Conservation (phyloP, 2,888 invertebrate genomes). For the Harmothoe impar region DNA sequence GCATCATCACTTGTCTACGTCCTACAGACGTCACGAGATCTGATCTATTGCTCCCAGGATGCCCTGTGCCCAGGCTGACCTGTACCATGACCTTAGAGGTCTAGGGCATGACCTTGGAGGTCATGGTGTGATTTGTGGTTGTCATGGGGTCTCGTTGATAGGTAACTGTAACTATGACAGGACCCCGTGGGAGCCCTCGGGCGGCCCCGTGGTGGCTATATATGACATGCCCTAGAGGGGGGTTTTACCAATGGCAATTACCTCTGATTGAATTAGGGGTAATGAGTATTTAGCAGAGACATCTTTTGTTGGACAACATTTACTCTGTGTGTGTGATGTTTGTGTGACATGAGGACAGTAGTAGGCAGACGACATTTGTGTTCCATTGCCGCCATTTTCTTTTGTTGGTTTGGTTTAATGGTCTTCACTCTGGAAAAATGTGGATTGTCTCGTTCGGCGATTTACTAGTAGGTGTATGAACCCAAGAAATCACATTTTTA, state of each 20-base stretch:
- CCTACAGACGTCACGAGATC: neutral
- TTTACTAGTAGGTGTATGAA: too few species aligned
- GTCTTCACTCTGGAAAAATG: too few species aligned
- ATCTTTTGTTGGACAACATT: neutral
- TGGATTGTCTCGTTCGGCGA: too few species aligned
- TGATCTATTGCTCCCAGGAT: neutral
- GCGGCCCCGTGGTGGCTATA: neutral
- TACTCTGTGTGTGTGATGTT: neutral
- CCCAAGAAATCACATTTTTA: too few species aligned
- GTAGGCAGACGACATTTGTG: too few species aligned
- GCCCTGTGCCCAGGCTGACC: neutral
- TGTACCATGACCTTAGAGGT: neutral
- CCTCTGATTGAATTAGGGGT: neutral
- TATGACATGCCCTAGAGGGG: slow-evolving; percentile 20
- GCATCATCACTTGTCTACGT: neutral
- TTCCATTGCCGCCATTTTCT: too few species aligned
- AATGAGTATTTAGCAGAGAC: neutral
- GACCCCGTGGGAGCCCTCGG: neutral
- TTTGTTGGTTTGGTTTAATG: too few species aligned
- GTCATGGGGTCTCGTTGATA: neutral
- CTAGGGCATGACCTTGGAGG: neutral
- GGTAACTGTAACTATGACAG: neutral
- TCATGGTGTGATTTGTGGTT: neutral
- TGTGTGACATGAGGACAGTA: too few species aligned
- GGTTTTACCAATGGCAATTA: neutral